Base-by-base conservation (phyloP, 1,140 invertebrate genomes). In the Megalopta genalis region DNA sequence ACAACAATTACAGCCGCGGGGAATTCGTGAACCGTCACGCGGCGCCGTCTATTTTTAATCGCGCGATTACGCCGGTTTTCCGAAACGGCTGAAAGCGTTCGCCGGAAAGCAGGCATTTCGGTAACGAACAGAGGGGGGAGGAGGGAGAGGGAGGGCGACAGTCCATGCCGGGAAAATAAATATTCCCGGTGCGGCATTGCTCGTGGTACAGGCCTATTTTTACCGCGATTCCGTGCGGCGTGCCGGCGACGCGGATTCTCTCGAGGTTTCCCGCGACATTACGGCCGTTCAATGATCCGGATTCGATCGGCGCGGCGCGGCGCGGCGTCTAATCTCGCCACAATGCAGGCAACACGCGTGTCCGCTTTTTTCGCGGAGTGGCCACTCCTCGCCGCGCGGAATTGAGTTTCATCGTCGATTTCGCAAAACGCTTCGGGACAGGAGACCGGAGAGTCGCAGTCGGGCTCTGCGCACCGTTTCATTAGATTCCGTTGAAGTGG, bases 401-500 rank as follows among this genome's bases (percentile, higher is more conserved):
- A 63, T 37, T 37, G 62, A 39, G 25, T 64, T 64, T 64, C 65
- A 25, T 66, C 49, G 5, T 12, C 49, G 49, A 27, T 77, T 77
- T 64, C 25, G 59, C 75, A 62, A 69, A 57, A 1, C 39, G 25
- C n/a, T 9, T 21, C 18, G 23, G 6, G 59, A 63, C 23, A 16
- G 27, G 67, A 52, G 42, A 49, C 18, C 12, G 21, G 62, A 16
- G 32, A 32, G 4, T 4, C 32, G 32, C n/a, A 4, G 32, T 39
- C 59, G 59, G 10, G 12, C 68, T 59, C 9, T 3, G 49, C 7
- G 59, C 63, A 27, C 77, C 18, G 7, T 73, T 73, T 60, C 77
- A 32, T 79, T 60, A 60, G 70, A 80, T 52, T 67, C 59, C 12
- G 54, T 12, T n/a, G 4, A 46, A 65, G 60, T 65, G 74, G 79